Conservation (phyloP, 2,888 invertebrate genomes). For the Lepas anatifera region DNA sequence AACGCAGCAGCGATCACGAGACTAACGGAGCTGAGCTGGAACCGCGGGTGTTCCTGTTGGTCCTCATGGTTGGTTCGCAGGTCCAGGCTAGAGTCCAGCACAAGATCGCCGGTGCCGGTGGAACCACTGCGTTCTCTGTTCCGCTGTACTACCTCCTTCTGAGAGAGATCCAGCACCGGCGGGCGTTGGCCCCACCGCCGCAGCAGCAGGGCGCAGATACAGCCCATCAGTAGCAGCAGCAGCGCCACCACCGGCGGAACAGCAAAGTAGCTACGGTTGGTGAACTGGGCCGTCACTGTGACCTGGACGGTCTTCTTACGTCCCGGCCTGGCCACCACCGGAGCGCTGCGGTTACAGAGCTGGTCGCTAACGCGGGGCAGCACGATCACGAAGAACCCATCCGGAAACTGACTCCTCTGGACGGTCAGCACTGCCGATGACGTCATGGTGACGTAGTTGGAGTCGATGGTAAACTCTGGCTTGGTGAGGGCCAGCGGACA, state of each 20-base stretch:
- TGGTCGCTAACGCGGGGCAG: conserved; percentile 21
- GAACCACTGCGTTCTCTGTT: conserved; percentile 69
- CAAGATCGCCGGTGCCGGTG: conserved; percentile 80
- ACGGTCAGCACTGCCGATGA: not conserved
- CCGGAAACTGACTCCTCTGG: not conserved
- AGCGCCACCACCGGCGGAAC: conserved; percentile 76
- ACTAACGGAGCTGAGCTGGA: conserved; percentile 61
- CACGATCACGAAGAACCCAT: conserved; percentile 14
- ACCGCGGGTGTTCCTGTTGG: no score
- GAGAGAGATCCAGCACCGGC: conserved; percentile 55
- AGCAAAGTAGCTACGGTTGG: conserved; percentile 66
- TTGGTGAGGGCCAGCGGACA: conserved; percentile 11
- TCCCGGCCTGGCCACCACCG: not conserved
- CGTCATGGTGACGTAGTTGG: not conserved
- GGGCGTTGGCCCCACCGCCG: conserved; percentile 47
- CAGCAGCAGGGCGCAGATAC: conserved; percentile 55
- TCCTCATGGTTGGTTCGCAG: no score
- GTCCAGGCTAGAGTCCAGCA: no score
- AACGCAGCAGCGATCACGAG: conserved; percentile 65
- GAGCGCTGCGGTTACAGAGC: conserved; percentile 18
- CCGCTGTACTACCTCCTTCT: no score
- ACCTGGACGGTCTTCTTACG: conserved; percentile 78
- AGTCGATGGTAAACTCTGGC: not conserved
- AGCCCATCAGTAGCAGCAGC: conserved; percentile 83
- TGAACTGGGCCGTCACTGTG: conserved; percentile 61